Evolutionary conservation across 2,797 vertebrate genomes (phyloP).

Genomic region (Sardinella longiceps): DNA sequence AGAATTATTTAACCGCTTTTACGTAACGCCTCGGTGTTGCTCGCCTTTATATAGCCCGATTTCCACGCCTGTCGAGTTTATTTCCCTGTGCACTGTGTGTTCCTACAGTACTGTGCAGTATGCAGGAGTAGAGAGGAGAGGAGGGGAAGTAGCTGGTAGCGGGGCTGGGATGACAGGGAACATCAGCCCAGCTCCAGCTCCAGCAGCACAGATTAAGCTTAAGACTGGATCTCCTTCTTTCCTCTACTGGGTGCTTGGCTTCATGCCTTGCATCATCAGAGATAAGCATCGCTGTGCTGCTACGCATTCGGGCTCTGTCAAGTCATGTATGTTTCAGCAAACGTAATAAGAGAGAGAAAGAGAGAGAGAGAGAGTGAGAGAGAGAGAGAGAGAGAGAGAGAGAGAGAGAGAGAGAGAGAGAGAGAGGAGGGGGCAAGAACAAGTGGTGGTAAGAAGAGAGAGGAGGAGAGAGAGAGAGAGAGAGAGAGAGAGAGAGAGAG

Average conservation of each 20-base stretch:
- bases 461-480: not conserved
- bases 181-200: not conserved
- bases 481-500: constrained; percentile 1
- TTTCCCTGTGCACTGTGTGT: not conserved
- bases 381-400: constrained; percentile 37
- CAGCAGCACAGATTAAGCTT: not conserved
- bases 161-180: not conserved
- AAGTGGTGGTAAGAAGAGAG: not conserved
- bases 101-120: not conserved
- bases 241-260: too few species aligned
- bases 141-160: not conserved
- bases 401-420: constrained; percentile 41
- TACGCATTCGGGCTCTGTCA: constrained; percentile 50
- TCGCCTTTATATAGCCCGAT: not conserved
- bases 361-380: not conserved
- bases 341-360: constrained; percentile 56
- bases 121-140: not conserved
- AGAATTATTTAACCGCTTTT: not conserved
- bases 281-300: too few species aligned
- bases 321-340: constrained; percentile 31
- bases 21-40: not conserved
- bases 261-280: constrained; percentile 11
- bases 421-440: not conserved
- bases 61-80: not conserved
- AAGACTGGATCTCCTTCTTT: not conserved